Conservation (phyloP, 2,888 invertebrate genomes). For the Chloromyia formosa region DNA sequence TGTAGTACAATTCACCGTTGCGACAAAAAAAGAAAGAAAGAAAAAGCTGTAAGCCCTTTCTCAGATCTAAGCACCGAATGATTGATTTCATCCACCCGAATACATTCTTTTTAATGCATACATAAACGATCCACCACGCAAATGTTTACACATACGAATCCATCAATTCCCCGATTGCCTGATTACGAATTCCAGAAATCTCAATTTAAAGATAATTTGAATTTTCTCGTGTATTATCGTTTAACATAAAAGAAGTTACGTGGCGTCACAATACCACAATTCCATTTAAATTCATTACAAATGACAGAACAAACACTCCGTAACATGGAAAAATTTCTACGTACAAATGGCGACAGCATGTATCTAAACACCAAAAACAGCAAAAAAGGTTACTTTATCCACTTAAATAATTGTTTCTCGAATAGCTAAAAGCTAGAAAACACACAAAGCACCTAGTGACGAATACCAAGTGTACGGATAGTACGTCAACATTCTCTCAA, state of each 20-base stretch:
- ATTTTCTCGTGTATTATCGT: neutral
- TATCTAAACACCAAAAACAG: conserved; percentile 13
- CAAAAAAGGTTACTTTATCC: conserved; percentile 19
- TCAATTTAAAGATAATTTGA: neutral
- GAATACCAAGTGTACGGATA: conserved; percentile 12
- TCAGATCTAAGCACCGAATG: no score
- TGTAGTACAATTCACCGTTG: no score
- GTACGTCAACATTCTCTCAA: conserved; percentile 41
- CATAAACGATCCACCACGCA: no score
- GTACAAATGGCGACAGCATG: neutral
- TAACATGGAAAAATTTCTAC: conserved; percentile 22
- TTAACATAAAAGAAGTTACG: neutral
- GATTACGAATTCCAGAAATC: no score
- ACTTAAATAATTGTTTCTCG: conserved; percentile 41
- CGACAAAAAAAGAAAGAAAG: no score
- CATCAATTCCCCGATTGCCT: no score
- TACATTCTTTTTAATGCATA: no score
- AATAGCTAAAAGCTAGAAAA: conserved; percentile 38
- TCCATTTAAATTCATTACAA: conserved; percentile 37
- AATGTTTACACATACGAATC: no score
- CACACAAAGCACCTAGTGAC: conserved; percentile 21
- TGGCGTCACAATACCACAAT: neutral
- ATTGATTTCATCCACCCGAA: no score
- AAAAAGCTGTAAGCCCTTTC: no score
- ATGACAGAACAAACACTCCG: conserved; percentile 20